These are phyloP conservation scores for Sceloporus undulatus DNA, from an alignment of 2,113 vertebrate genomes.

Conservation along the genomic window DNA sequence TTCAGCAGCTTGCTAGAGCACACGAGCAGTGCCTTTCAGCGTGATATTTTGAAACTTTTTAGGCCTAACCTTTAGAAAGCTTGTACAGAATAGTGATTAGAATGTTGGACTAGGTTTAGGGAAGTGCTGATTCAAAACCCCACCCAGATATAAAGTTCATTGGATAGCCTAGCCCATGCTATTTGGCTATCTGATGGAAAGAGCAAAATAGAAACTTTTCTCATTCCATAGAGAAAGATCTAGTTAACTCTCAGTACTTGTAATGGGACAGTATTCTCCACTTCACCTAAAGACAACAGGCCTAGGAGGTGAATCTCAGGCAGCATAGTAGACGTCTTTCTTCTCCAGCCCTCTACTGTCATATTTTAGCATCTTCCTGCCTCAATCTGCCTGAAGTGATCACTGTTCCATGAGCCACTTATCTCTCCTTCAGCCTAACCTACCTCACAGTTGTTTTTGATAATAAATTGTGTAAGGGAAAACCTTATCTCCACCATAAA, in stretches of 20 bases:
- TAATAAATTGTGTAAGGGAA: background rate
- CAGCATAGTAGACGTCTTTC: background rate
- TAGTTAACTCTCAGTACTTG: background rate
- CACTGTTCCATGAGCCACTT: background rate
- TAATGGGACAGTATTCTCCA: background rate
- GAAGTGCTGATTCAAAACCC: background rate
- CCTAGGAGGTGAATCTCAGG: background rate
- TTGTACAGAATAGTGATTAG: background rate
- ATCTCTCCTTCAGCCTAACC: background rate
- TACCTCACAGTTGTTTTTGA: background rate
- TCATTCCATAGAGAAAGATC: background rate
- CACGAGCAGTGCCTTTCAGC: background rate
- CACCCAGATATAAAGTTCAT: background rate
- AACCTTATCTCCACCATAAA: background rate
- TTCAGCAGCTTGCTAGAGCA: background rate
- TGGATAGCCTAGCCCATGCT: background rate
- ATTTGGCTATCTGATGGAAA: background rate
- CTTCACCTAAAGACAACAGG: background rate
- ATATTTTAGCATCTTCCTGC: background rate
- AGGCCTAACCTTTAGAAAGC: background rate
- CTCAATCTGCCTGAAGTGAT: background rate
- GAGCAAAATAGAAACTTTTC: background rate
- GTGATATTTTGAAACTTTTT: background rate
- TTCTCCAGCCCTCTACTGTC: background rate
- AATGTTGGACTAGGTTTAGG: background rate